Evolutionary conservation across 2,888 invertebrate species (phyloP).

Genomic region (Mantis religiosa): DNA sequence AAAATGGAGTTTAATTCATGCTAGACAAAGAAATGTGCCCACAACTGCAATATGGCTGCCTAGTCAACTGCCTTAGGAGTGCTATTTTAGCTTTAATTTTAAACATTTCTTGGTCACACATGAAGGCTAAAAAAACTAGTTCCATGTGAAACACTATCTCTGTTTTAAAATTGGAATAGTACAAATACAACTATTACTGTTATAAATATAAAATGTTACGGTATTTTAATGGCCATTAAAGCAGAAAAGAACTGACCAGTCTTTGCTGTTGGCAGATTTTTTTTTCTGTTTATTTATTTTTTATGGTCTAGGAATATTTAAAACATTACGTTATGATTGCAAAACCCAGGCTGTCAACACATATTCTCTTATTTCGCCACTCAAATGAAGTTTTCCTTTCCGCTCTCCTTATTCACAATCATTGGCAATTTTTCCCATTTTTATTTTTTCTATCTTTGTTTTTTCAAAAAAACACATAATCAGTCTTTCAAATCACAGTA

Average conservation of each 20-base stretch:
- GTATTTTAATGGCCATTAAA: conserved; percentile 30
- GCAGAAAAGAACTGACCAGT: conserved; percentile 31
- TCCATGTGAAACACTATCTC: background rate
- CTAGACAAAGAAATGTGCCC: conserved; percentile 14
- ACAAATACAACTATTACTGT: conserved; percentile 16
- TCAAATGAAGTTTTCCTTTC: background rate
- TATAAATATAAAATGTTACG: conserved; percentile 15
- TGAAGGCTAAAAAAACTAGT: conserved; percentile 1
- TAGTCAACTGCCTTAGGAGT: background rate
- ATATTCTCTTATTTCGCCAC: conserved; percentile 8
- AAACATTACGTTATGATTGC: background rate
- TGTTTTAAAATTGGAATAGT: conserved; percentile 13
- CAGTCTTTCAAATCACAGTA: conserved; percentile 55
- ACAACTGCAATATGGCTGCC: background rate
- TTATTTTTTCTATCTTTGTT: conserved; percentile 13
- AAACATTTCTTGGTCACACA: conserved; percentile 8
- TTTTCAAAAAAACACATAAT: conserved; percentile 40
- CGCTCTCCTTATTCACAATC: conserved; percentile 2
- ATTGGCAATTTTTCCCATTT: conserved; percentile 11
- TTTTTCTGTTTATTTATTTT: conserved; percentile 4
- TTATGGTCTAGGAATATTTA: conserved; percentile 15
- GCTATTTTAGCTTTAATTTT: background rate
- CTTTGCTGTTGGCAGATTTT: conserved; percentile 31
- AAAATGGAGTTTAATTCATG: conserved; percentile 10
- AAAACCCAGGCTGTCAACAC: conserved; percentile 8